Evolutionary conservation across 2,888 invertebrate species (phyloP).

Genomic region (Eupithecia centaureata): DNA sequence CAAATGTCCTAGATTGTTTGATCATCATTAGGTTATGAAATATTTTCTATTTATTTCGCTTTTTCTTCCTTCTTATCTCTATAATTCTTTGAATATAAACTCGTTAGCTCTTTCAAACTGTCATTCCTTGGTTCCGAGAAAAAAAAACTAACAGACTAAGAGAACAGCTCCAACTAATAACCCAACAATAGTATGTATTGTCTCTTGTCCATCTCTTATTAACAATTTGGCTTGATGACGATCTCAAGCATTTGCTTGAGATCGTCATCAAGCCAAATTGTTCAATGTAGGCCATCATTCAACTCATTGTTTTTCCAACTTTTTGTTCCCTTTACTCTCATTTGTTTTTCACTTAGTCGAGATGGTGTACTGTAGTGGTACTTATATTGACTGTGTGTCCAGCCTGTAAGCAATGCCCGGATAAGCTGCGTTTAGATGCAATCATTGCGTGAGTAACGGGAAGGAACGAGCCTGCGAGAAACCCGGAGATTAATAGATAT

Average conservation of each 20-base stretch:
- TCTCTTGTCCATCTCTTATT: too few relatives aligned
- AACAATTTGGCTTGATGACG: neutral
- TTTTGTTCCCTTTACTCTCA: neutral
- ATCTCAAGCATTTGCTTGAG: neutral
- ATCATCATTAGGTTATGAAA: neutral
- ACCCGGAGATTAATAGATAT: constrained; percentile 36
- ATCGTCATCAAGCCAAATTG: neutral
- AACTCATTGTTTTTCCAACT: neutral
- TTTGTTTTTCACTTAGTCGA: neutral
- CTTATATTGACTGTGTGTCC: constrained; percentile 24
- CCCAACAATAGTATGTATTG: too few relatives aligned
- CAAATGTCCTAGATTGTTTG: neutral
- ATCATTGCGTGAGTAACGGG: constrained; percentile 41
- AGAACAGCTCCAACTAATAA: too few relatives aligned
- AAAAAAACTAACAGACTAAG: too few relatives aligned
- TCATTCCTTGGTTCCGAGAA: neutral
- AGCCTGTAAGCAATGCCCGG: constrained; percentile 34
- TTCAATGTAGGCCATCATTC: neutral
- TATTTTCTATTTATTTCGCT: neutral
- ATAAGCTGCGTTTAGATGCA: constrained; percentile 38
- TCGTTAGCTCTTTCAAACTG: neutral
- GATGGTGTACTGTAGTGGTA: constrained; percentile 14
- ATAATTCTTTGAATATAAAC: neutral
- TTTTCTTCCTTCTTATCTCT: too few relatives aligned
- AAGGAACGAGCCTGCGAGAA: constrained; percentile 27